Percentiles rank a stretch among this genome's conserved stretches.
phyloP scores from a whole-genome alignment of 2,797 vertebrate species.

The Steatocranus sp. region DNA sequence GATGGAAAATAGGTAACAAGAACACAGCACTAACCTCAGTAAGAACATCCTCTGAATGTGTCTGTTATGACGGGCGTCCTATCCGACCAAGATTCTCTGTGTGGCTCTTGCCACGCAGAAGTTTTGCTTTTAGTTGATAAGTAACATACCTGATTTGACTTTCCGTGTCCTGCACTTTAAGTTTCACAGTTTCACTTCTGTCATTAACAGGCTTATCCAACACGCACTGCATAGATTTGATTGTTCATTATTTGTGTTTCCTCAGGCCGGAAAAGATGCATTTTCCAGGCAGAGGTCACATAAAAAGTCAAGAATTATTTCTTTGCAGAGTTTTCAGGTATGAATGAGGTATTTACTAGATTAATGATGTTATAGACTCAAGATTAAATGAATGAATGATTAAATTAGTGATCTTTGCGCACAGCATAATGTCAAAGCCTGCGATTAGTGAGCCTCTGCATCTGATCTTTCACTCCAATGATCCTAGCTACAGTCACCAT shows the following conservation, averaged over 20 bases:
- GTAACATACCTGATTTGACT: neutral
- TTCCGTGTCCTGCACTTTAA: neutral
- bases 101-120: neutral
- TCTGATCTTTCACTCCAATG: neutral
- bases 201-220: neutral
- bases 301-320: neutral
- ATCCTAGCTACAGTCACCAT: neutral
- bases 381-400: neutral
- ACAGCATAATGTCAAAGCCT: neutral
- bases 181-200: neutral
- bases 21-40: neutral
- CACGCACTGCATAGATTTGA: neutral
- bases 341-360: neutral
- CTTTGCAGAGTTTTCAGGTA: neutral
- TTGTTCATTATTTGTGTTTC: neutral
- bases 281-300: neutral
- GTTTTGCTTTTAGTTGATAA: neutral
- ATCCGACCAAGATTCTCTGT: neutral
- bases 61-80: neutral
- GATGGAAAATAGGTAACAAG: neutral
- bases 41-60: neutral
- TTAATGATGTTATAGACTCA: neutral
- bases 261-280: neutral
- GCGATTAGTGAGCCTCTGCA: neutral
- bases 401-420: neutral